Evolutionary conservation across 2,888 invertebrate species (phyloP).

Genomic region (Anoplius nigerrimus): DNA sequence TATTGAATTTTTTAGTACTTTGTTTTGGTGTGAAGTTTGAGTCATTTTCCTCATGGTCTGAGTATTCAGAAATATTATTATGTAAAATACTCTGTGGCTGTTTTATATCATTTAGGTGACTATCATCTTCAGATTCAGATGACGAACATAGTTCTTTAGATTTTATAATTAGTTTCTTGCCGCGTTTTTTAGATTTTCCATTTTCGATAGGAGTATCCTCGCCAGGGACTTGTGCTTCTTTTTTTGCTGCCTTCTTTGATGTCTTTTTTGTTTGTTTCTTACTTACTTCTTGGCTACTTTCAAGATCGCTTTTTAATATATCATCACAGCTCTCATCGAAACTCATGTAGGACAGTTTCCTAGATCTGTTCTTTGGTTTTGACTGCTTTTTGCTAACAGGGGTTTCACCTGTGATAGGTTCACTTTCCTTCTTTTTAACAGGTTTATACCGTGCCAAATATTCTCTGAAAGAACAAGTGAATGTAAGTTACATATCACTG

Average conservation of each 20-base stretch:
- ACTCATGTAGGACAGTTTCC: not conserved
- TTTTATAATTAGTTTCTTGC: conserved; percentile 11
- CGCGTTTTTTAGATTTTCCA: not conserved
- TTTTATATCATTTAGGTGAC: not conserved
- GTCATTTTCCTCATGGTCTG: not conserved
- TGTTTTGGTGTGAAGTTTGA: not conserved
- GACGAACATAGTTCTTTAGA: not conserved
- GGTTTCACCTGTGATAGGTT: not conserved
- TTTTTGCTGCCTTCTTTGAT: not conserved
- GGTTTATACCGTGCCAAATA: conserved; percentile 56
- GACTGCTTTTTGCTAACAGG: not conserved
- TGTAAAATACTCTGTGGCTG: not conserved
- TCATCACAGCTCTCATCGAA: not conserved
- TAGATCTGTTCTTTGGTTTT: not conserved
- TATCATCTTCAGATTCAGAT: too few species aligned
- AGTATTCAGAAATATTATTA: not conserved
- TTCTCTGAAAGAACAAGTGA: conserved; percentile 45
- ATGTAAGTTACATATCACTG: not conserved
- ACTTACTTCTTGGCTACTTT: conserved; percentile 22
- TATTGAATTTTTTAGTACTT: not conserved
- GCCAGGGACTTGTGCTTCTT: not conserved
- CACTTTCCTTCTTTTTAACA: not conserved
- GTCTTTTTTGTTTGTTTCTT: conserved; percentile 2
- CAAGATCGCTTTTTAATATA: conserved; percentile 30
- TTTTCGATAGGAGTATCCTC: too few species aligned